Evolutionary conservation across 1,140 invertebrate species (phyloP), one percentile per base, ranked within the genome.

Genomic region (Aphelinus certus): DNA sequence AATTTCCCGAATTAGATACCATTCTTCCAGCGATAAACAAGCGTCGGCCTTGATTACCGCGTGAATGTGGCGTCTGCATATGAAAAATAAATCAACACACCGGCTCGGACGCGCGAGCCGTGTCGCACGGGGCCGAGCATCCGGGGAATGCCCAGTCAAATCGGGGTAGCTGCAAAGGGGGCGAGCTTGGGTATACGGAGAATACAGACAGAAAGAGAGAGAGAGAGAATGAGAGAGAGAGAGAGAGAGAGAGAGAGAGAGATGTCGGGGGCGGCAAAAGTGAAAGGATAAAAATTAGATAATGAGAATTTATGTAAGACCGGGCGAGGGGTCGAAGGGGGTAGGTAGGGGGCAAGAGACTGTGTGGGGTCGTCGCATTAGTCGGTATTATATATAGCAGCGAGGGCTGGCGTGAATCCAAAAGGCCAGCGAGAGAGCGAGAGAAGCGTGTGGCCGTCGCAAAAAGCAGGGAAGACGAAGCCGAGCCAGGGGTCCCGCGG

Each of bases 271-370:
- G n/a, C 2, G 42, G 3, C 2, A 56, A 69, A 71, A 61, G 57
- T 61, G 26, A 70, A 70, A 61, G 3, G 67, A 61, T 61, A 70
- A 70, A 70, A 70, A 70, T 70, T 60, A 70, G 48, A 70, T 70
- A 70, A 61, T 70, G 26, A 26, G 3, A 49, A 70, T 70, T 70
- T 70, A 70, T 70, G 47, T 70, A 53, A 61, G 3, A 45, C n/a
- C 26, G 6, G 48, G 1, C 7, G 67, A 5, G 26, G 47, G n/a
- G 4, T 26, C 26, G 26, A 26, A 26, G 26, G 26, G 26, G 26
- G 26, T 26, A 26, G 26, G 26, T 26, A 26, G 26, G 26, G 26
- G 26, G 26, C 26, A 26, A 26, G 26, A 26, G 26, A 26, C 26
- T 26, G 26, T 26, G 42, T 61, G 2, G 42, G 42, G 42, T 2